Evolutionary conservation across 2,888 invertebrate species (phyloP), one percentile per base, ranked within the genome.

Genomic region (Drosophila phalerata): DNA sequence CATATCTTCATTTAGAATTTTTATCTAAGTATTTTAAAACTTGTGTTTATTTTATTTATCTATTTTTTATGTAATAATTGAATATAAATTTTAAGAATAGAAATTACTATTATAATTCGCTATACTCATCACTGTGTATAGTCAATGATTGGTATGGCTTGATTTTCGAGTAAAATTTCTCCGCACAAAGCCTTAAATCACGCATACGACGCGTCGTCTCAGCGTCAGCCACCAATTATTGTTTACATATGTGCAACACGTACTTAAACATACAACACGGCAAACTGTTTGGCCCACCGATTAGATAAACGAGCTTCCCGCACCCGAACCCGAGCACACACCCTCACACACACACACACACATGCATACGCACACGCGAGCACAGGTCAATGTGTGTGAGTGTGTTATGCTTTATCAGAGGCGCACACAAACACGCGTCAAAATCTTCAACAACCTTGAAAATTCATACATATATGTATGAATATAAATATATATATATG

Each of bases 161-260:
- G 30, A 40, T 40, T 15, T 11, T 42, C 70, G 75, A 70, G 57
- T 61, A 13, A 22, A 71, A 71, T 69, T 73, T 69, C 68, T 65
- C 73, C 68, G 48, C 56, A 45, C 40, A 15, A 9, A 42, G 10
- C 11, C 58, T 74, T 62, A 77, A 70, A 78, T 78, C 76, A 75
- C 71, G 77, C 65, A 78, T 78, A 75, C 76, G 77, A 62, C 62
- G 49, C 42, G 64, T 73, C 15, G 9, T 17, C 34, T 22, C 42
- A 42, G 40, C 55, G 56, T 34, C 30, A 19, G 42, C 56, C 19
- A 55, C 19, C 67, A 71, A 70, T 79, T 63, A 74, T 56, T 67
- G 79, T 77, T 77, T 71, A 77, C 79, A 77, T 71, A 77, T 79
- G 77, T 77, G 75, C 68, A 73, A 79, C 79, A 77, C 77, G 77